Percentiles rank a stretch among this genome's conserved stretches.
These are phyloP conservation scores for Lasiommata megera DNA, from an alignment of 2,888 invertebrate species.

Conservation along the genomic window DNA sequence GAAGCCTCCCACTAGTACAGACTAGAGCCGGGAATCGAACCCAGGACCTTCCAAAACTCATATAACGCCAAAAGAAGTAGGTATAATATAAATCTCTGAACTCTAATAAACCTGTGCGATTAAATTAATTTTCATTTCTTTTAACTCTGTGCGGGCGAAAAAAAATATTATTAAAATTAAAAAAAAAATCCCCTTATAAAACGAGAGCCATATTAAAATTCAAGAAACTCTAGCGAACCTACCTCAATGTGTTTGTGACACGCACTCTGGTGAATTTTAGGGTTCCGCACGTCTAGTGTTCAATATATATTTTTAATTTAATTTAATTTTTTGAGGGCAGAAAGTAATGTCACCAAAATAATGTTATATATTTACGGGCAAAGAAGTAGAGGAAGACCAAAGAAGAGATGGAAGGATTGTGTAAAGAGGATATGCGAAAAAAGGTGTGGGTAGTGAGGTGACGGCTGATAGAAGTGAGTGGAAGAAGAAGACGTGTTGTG, in stretches of 20 bases:
- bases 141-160: not conserved
- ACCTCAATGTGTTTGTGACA: slow-evolving; percentile 32
- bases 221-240: slow-evolving; percentile 25
- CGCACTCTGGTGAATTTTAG: slow-evolving; percentile 31
- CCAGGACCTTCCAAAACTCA: not conserved
- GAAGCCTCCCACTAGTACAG: too few species aligned
- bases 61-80: not conserved
- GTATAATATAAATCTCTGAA: not conserved
- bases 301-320: too few species aligned
- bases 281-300: slow-evolving; percentile 39
- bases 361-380: too few species aligned
- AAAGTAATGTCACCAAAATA: too few species aligned
- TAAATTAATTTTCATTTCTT: slow-evolving; percentile 6
- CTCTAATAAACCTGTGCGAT: not conserved
- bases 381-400: too few species aligned
- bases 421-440: too few species aligned
- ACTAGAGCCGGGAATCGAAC: not conserved
- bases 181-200: slow-evolving; percentile 4
- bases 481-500: too few species aligned
- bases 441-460: too few species aligned
- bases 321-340: too few species aligned
- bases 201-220: slow-evolving; percentile 19
- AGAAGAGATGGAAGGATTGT: too few species aligned
- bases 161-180: not conserved
- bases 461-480: too few species aligned